Conservation (phyloP, 2,888 invertebrate genomes). For the Pemphredon lugubris region DNA sequence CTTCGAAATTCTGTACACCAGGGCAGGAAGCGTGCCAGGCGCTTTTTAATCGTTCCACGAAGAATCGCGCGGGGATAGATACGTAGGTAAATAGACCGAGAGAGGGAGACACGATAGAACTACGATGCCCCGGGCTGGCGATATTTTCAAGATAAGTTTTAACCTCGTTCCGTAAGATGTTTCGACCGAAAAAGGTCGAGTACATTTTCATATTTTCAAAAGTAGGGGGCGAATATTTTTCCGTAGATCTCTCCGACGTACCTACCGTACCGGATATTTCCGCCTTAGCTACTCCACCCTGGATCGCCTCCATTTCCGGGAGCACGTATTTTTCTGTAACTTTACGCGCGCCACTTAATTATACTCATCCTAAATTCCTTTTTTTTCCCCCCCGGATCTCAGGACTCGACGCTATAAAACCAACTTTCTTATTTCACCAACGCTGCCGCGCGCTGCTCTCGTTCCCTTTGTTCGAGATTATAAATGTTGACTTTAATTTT, state of each 20-base stretch:
- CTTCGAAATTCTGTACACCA: too few relatives aligned
- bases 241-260: constrained; percentile 18
- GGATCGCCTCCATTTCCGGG: constrained; percentile 44
- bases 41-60: too few relatives aligned
- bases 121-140: too few relatives aligned
- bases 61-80: too few relatives aligned
- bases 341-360: constrained; percentile 30
- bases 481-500: not conserved
- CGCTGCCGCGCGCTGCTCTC: too few relatives aligned
- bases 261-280: constrained; percentile 45
- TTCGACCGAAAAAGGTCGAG: constrained; percentile 41
- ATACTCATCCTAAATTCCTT: constrained; percentile 26
- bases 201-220: constrained; percentile 46
- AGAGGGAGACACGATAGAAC: too few relatives aligned
- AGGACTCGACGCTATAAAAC: not conserved
- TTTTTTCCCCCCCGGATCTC: constrained; percentile 15
- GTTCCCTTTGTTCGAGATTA: not conserved
- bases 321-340: constrained; percentile 40
- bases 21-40: too few relatives aligned
- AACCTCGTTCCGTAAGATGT: constrained; percentile 13
- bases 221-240: constrained; percentile 26
- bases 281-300: constrained; percentile 44
- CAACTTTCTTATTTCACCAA: too few relatives aligned
- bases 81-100: too few relatives aligned
- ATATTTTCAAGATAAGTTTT: too few relatives aligned